Conservation (phyloP, 2,888 invertebrate genomes). For the Gymnosoma rotundatum region DNA sequence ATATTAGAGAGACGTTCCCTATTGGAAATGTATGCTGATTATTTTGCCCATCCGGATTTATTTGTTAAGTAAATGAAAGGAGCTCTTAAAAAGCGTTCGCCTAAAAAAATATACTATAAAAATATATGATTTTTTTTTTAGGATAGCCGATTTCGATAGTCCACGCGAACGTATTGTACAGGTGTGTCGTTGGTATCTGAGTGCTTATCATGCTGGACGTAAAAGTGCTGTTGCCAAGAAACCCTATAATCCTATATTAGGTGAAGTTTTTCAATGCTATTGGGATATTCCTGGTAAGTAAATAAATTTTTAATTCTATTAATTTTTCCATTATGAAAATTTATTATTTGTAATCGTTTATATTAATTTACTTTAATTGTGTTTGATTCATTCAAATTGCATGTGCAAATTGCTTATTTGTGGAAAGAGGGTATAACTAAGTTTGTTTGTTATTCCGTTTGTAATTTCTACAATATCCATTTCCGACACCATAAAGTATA, state of each 20-base stretch:
- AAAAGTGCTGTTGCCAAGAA: constrained; percentile 99
- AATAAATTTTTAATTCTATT: too few species aligned
- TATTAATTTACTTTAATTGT: too few species aligned
- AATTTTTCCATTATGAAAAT: too few species aligned
- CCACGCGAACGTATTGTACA: constrained; percentile 96
- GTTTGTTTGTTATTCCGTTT: too few species aligned
- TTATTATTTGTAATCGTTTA: too few species aligned
- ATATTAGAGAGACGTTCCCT: constrained; percentile 98
- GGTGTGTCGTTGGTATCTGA: constrained; percentile 97
- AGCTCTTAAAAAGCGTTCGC: too few species aligned
- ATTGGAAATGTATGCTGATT: constrained; percentile 99
- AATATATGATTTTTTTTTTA: constrained; percentile 77
- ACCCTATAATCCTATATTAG: constrained; percentile 98
- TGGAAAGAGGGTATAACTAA: too few species aligned
- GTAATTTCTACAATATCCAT: too few species aligned
- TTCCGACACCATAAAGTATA: too few species aligned
- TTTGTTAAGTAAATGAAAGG: constrained; percentile 89
- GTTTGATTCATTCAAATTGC: too few species aligned
- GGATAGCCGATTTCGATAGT: constrained; percentile 93
- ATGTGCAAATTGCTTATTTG: too few species aligned
- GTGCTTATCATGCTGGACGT: constrained; percentile 98
- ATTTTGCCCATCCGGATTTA: constrained; percentile 99
- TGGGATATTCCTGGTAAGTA: constrained; percentile 87
- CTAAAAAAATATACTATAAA: neutral
- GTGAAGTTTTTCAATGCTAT: constrained; percentile 96